Conservation (phyloP, 1,140 invertebrate genomes). For the Camponotus floridanus region DNA sequence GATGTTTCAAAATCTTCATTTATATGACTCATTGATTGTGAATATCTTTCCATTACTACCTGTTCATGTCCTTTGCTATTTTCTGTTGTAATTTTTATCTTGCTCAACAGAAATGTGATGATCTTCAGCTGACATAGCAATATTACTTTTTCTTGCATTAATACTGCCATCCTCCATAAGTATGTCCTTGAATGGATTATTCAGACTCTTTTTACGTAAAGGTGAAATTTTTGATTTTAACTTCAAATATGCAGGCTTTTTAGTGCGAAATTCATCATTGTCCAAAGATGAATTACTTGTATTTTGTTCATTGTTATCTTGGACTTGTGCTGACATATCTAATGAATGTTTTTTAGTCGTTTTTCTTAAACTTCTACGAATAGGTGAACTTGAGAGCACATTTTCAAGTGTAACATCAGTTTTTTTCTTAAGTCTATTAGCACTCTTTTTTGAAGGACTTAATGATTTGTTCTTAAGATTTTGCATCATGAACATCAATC, state of each 20-base stretch:
- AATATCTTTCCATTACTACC: background rate
- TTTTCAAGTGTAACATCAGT: background rate
- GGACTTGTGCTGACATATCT: background rate
- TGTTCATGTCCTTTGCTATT: background rate
- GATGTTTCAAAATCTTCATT: background rate
- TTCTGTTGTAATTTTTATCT: background rate
- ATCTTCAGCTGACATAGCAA: background rate
- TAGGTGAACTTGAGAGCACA: background rate
- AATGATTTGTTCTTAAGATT: background rate
- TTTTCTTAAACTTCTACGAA: conserved; percentile 5
- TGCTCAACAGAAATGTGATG: background rate
- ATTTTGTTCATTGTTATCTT: background rate
- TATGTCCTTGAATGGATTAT: background rate
- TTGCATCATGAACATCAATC: background rate
- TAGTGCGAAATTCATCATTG: too few relatives aligned
- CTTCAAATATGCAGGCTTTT: background rate
- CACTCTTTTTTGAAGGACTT: background rate
- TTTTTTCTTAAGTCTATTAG: background rate
- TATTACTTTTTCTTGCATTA: background rate
- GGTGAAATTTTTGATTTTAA: background rate
- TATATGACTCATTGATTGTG: background rate
- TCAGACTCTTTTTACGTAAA: background rate
- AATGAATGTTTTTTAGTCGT: background rate
- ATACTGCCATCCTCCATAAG: background rate
- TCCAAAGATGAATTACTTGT: background rate